These are phyloP conservation scores for Volucella zonaria DNA, from an alignment of 2,888 invertebrate species.

Conservation along the genomic window DNA sequence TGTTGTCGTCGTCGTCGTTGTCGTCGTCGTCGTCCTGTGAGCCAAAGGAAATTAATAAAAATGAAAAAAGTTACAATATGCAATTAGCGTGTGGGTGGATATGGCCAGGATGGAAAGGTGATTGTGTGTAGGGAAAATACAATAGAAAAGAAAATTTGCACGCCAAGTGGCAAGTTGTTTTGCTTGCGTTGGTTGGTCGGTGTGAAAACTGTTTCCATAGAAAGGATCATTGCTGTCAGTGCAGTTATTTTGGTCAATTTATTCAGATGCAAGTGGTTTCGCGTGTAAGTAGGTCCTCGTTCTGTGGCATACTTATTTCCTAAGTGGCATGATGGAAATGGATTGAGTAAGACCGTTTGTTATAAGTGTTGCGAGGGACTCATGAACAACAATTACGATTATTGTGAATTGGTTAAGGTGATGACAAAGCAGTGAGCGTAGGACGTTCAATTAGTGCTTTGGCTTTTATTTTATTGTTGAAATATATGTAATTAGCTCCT, in stretches of 20 bases:
- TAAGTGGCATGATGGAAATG: too few relatives aligned
- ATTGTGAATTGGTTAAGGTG: neutral
- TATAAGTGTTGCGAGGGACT: too few relatives aligned
- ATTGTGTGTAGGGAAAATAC: too few relatives aligned
- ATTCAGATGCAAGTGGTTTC: too few relatives aligned
- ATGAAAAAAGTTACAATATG: constrained; percentile 58
- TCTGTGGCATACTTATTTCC: too few relatives aligned
- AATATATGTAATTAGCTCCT: too few relatives aligned
- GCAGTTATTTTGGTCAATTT: too few relatives aligned
- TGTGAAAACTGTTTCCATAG: too few relatives aligned
- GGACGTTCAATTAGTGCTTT: neutral
- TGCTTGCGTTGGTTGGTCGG: neutral
- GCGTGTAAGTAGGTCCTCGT: too few relatives aligned
- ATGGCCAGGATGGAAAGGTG: too few relatives aligned
- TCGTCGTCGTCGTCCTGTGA: constrained; percentile 1
- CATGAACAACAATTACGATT: neutral
- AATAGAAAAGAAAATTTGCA: neutral
- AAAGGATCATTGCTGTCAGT: constrained; percentile 16
- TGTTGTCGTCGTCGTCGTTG: constrained; percentile 1
- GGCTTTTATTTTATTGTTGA: too few relatives aligned
- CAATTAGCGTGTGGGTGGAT: constrained; percentile 50
- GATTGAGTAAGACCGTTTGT: too few relatives aligned
- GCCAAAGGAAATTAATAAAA: constrained; percentile 49
- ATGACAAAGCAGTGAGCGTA: neutral
- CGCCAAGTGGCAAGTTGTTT: neutral